These are phyloP conservation scores for Noctua pronuba DNA, from an alignment of 2,888 invertebrate genomes.

Conservation along the genomic window DNA sequence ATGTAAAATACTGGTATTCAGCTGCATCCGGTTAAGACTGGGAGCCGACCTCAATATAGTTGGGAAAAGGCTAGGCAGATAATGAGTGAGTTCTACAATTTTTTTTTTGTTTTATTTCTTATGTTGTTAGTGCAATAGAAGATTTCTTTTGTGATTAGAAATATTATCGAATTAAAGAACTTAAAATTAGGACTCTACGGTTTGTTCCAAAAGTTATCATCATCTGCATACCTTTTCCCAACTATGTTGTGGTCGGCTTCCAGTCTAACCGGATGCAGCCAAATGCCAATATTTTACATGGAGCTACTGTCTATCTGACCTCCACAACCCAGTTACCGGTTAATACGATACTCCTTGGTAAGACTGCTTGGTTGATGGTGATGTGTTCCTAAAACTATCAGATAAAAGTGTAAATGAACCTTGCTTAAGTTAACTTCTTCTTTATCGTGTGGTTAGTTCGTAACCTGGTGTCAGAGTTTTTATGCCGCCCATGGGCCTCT, in stretches of 20 bases:
- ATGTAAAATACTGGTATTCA: too few species aligned
- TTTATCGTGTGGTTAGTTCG: too few species aligned
- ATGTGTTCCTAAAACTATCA: too few species aligned
- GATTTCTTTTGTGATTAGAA: constrained; percentile 16
- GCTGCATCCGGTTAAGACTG: too few species aligned
- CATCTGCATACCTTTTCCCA: too few species aligned
- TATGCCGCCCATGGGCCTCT: too few species aligned
- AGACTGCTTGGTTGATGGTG: background rate
- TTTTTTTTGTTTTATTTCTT: constrained; percentile 10
- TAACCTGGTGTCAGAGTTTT: too few species aligned
- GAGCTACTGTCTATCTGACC: background rate
- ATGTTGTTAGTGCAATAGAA: background rate
- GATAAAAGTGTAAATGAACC: too few species aligned
- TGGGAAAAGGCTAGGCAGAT: too few species aligned
- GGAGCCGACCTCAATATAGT: too few species aligned
- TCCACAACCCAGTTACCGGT: background rate
- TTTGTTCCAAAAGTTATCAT: background rate
- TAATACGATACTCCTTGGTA: background rate
- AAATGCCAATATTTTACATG: background rate
- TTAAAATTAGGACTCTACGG: background rate
- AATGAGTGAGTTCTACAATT: too few species aligned
- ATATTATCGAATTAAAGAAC: background rate
- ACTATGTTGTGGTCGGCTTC: background rate
- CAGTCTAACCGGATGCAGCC: background rate
- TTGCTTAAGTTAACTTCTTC: too few species aligned